Base-by-base conservation (phyloP, 1,140 invertebrate species). In the Phortica variegata region DNA sequence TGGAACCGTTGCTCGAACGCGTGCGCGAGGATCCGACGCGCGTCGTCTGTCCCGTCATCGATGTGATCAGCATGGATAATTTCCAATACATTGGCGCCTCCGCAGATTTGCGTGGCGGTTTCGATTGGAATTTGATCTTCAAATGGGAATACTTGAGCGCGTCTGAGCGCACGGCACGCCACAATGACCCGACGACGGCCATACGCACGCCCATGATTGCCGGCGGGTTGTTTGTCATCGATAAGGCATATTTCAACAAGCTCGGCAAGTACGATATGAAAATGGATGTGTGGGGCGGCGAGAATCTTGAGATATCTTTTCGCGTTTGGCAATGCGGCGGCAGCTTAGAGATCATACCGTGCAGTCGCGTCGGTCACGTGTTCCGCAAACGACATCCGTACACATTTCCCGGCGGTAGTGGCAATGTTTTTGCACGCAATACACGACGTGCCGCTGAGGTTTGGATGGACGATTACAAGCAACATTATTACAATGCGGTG, bases 21-120 rank as follows among this genome's bases (percentile, higher is more conserved):
- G 91, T 98, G 29, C 86, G 85, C 13, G 88, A 91, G 82, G 89
- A 97, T 75, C 86, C 87, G 13, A 88, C 87, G 0, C 85, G 93
- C 31, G 93, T 96, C 3, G 92, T 95, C 4, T 95, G 92, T 61
- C 93, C 93, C 2, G 91, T 98, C 8, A 98, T 98, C 61, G 95
- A 98, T 77, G 95, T 97, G 8, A 97, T 98, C 54, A 94, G 92
- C 77, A 97, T 97, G 88, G 93, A 97, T 70, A 93, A 89, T n/a
- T 97, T 98, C 73, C 90, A 95, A 77, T 98, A 96, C 77, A 94
- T 97, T 47, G 92, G 89, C 6, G 93, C 90, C 10, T 94, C 90
- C 20, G 88, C 93, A 5, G 89, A 95, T 78, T 79, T 95, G 21
- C 83, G 93, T 50, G 90, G 93, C 42, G 94, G 94, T 12, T 99